Percentiles rank a stretch among this genome's conserved stretches.
Conservation (phyloP, 1,140 invertebrate genomes). For the Oryctes rhinoceros region DNA sequence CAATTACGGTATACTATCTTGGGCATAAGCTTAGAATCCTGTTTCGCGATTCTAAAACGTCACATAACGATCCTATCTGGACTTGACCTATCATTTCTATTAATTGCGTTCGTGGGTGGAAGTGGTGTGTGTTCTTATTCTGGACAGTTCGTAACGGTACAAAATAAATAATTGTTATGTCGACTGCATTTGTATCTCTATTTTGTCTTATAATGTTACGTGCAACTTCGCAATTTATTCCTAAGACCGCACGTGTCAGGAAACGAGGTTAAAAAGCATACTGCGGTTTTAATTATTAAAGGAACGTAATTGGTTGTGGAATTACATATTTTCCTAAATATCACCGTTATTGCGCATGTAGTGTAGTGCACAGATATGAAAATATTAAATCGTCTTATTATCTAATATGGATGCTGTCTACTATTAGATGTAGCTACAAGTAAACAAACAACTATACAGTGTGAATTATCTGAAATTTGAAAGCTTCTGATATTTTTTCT, state of each 20-base stretch:
- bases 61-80: conserved; percentile 27
- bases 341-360: too few relatives aligned
- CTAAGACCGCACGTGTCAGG: conserved; percentile 17
- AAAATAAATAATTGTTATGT: conserved; percentile 37
- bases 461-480: too few relatives aligned
- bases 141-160: conserved; percentile 28
- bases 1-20: conserved; percentile 24
- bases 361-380: too few relatives aligned
- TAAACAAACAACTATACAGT: too few relatives aligned
- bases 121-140: conserved; percentile 34
- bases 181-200: conserved; percentile 25
- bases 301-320: not conserved
- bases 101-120: conserved; percentile 33
- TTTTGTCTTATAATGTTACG: conserved; percentile 31
- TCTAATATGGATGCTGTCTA: too few relatives aligned
- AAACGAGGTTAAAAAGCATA: conserved; percentile 14
- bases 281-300: conserved; percentile 15
- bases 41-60: conserved; percentile 29
- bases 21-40: not conserved
- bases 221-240: conserved; percentile 26
- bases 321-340: not conserved
- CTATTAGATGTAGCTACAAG: too few relatives aligned
- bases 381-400: too few relatives aligned
- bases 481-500: too few relatives aligned
- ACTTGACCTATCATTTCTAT: conserved; percentile 35